Base-by-base conservation (phyloP, 2,797 vertebrate species). In the Cynopterus sphinx region DNA sequence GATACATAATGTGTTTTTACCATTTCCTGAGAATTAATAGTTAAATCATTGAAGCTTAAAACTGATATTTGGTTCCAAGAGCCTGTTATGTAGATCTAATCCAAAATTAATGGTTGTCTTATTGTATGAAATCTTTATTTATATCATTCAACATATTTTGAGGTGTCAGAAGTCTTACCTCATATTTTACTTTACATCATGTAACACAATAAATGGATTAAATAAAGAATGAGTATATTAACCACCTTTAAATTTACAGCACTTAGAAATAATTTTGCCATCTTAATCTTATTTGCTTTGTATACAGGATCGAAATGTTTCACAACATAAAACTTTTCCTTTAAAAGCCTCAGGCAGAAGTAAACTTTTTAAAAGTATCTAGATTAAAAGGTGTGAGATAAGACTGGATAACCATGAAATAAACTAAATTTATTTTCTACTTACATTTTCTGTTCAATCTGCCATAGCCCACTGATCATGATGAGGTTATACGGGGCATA, bases 181-280 rank as follows among this genome's bases (percentile, higher is more conserved):
- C 61, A 33, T 68, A 87, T 65, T 91, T 91, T 89, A 70, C 12
- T 71, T 28, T 86, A 12, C 61, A 39, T 79, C 41, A 43, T 41
- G 41, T 49, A 82, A 9, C 33, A 93, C 1, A 77, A 65, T 82
- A 90, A 95, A 55, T 63, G 21, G 33, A 74, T 61, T 53, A 84
- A 84, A 85, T 5, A 91, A 86, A 26, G 10, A 94, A 93, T 57
- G 39, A 36, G 13, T 36, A 70, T 59, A 57, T 87, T 63, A 86
- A 83, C 7, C 94, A 22, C 16, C 3, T 59, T 39, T 89, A 59
- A 67, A 57, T 4, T 88, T 82, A 94, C 0, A 86, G 33, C 41
- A 73, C 17, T 71, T 78, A 67, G 73, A 90, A 95, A 96, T 90
- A 70, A 88, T 88, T 82, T 78, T 94, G 36, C 22, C 22, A 46